Evolutionary conservation across 2,888 invertebrate genomes (phyloP).

Genomic region (Siphlonurus alternatus): DNA sequence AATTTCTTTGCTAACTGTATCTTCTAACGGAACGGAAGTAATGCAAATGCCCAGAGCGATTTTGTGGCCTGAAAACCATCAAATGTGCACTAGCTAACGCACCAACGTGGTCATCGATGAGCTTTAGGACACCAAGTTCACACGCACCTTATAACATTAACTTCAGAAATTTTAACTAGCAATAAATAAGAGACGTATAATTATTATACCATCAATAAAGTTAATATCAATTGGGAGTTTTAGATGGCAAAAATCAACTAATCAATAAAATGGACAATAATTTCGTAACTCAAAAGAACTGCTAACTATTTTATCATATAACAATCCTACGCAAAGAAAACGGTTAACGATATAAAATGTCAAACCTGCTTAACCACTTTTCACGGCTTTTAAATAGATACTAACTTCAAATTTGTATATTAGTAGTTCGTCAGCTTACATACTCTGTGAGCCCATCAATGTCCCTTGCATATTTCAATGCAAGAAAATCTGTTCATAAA

Average conservation of each 20-base stretch:
- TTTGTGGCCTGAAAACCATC: neutral
- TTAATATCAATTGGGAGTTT: too few species aligned
- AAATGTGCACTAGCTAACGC: neutral
- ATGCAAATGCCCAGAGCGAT: conserved; percentile 3
- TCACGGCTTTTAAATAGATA: too few species aligned
- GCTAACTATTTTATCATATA: neutral
- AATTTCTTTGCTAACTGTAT: conserved; percentile 1
- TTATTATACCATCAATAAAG: too few species aligned
- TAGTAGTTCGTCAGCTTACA: too few species aligned
- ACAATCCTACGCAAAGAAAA: neutral
- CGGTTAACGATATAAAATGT: neutral
- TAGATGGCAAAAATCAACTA: too few species aligned
- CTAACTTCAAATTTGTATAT: too few species aligned
- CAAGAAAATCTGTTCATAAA: too few species aligned
- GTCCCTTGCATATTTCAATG: too few species aligned
- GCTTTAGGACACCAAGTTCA: neutral
- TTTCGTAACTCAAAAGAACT: neutral
- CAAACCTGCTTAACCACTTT: neutral
- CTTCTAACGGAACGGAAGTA: conserved; percentile 3
- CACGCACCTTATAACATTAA: neutral
- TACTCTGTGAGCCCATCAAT: too few species aligned
- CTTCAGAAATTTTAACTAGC: too few species aligned
- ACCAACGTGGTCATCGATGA: neutral
- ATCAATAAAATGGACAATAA: too few species aligned
- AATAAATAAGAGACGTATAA: too few species aligned